Percentiles rank a stretch among this genome's conserved stretches.
phyloP scores from a whole-genome alignment of 1,140 invertebrate genomes.

The Pseudomyrmex gracilis region DNA sequence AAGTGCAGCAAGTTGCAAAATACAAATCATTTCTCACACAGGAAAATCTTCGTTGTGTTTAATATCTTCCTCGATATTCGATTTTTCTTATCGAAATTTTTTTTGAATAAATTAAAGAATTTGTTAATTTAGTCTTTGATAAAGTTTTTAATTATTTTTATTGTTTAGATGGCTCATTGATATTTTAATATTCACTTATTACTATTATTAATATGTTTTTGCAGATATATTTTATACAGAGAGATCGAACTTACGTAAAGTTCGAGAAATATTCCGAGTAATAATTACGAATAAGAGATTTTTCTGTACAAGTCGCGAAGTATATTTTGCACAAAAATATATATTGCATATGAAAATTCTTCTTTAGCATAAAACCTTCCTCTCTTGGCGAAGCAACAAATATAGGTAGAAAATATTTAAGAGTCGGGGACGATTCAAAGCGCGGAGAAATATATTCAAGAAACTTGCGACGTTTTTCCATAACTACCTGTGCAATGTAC shows the following conservation, averaged over 20 bases:
- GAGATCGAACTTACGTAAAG: too few relatives aligned
- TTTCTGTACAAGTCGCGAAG: background rate
- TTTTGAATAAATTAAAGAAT: too few relatives aligned
- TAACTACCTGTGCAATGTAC: constrained; percentile 10
- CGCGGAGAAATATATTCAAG: constrained; percentile 31
- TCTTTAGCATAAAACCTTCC: background rate
- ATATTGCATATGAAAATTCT: background rate
- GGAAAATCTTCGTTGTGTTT: too few relatives aligned
- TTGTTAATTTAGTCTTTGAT: too few relatives aligned
- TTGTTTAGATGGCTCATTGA: background rate
- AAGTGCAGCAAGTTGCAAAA: too few relatives aligned
- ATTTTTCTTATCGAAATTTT: too few relatives aligned
- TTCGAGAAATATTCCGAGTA: background rate
- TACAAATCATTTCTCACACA: too few relatives aligned
- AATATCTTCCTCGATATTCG: too few relatives aligned
- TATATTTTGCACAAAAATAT: background rate
- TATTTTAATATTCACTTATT: background rate
- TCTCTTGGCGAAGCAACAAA: constrained; percentile 13
- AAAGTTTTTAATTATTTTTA: background rate
- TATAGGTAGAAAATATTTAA: constrained; percentile 45
- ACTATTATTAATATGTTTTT: too few relatives aligned
- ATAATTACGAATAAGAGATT: background rate
- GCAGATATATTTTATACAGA: too few relatives aligned
- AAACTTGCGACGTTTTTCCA: constrained; percentile 39
- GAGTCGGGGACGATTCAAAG: constrained; percentile 19